These are phyloP conservation scores for Bruchidius siliquastri DNA, from an alignment of 2,888 invertebrate genomes.

Conservation along the genomic window DNA sequence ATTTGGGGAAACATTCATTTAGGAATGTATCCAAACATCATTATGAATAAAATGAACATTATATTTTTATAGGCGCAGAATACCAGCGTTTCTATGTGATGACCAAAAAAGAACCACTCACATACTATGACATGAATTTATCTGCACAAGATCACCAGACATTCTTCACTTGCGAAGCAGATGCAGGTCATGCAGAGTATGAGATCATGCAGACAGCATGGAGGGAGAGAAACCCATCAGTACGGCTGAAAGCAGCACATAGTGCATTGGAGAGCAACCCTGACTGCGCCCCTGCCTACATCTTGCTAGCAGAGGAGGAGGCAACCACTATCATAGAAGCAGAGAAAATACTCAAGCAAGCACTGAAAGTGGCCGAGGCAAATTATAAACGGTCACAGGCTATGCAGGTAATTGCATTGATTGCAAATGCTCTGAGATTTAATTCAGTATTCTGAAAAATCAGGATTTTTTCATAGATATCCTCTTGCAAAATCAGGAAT, in stretches of 20 bases:
- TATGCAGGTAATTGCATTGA: conserved; percentile 49
- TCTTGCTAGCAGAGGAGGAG: conserved; percentile 94
- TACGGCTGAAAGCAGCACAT: conserved; percentile 86
- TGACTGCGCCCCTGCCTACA: conserved; percentile 92
- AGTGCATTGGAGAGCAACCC: conserved; percentile 81
- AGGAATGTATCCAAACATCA: no score
- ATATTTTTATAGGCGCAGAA: conserved; percentile 79
- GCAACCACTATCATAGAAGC: conserved; percentile 86
- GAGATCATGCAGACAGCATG: conserved; percentile 96
- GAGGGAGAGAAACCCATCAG: conserved; percentile 89
- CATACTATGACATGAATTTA: conserved; percentile 98
- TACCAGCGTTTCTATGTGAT: conserved; percentile 92
- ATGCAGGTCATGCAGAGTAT: conserved; percentile 81
- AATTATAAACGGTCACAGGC: conserved; percentile 73
- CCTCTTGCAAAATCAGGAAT: no score
- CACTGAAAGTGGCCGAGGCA: conserved; percentile 77
- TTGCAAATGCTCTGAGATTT: no score
- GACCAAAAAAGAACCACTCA: conserved; percentile 89
- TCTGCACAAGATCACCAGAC: conserved; percentile 98
- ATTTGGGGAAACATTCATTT: no score
- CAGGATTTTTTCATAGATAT: no score
- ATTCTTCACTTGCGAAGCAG: conserved; percentile 89
- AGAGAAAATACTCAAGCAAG: conserved; percentile 77
- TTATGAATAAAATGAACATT: no score
- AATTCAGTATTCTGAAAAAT: no score